Conservation (phyloP, 2,113 vertebrate genomes). For the Riparia riparia region DNA sequence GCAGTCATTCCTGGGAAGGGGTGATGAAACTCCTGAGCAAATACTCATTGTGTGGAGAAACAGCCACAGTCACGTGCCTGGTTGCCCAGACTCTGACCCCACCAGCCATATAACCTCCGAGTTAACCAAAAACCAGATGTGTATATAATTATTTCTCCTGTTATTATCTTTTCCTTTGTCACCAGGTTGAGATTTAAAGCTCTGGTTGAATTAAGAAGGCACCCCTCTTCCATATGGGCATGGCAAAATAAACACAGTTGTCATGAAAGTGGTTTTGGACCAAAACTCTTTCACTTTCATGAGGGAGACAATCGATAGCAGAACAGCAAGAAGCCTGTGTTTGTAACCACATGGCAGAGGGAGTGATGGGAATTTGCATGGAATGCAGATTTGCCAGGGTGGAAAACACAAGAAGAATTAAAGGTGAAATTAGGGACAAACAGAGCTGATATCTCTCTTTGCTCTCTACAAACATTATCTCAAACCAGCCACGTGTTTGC, state of each 20-base stretch:
- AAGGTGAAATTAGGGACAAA: background rate
- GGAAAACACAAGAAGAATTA: background rate
- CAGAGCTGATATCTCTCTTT: background rate
- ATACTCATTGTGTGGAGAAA: background rate
- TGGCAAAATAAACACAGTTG: accelerated
- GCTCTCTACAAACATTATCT: background rate
- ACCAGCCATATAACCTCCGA: accelerated
- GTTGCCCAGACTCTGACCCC: constrained; percentile 39
- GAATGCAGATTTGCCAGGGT: background rate
- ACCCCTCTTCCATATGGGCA: background rate
- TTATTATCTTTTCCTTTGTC: background rate
- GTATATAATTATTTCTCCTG: background rate
- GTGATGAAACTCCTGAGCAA: constrained; percentile 32
- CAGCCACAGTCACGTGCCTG: background rate
- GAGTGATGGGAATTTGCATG: background rate
- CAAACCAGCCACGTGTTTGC: background rate
- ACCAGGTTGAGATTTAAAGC: background rate
- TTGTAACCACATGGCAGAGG: background rate
- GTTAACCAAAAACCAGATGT: background rate
- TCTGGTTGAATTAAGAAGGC: background rate
- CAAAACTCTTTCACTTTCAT: background rate
- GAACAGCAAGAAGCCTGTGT: background rate
- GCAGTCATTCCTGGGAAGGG: background rate
- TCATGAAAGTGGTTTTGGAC: background rate
- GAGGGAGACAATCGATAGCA: accelerated